Evolutionary conservation across 2,888 invertebrate species (phyloP).

Genomic region (Epinotia bilunana): DNA sequence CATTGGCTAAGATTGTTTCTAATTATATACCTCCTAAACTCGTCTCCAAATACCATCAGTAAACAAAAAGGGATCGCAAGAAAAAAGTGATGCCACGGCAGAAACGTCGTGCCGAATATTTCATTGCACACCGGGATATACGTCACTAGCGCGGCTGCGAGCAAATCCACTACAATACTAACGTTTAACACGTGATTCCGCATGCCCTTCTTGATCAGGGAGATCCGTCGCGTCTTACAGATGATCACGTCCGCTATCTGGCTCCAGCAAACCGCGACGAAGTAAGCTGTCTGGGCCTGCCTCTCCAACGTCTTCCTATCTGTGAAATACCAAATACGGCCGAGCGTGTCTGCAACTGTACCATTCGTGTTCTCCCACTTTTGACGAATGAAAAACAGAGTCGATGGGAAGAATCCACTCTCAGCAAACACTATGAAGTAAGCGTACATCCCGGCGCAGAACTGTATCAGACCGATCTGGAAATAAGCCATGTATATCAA

Average conservation of each 20-base stretch:
- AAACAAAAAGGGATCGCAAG: slow-evolving; percentile 89
- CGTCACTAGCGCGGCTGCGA: slow-evolving; percentile 87
- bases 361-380: slow-evolving; percentile 88
- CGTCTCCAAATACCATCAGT: slow-evolving; percentile 90
- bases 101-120: slow-evolving; percentile 88
- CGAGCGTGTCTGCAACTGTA: slow-evolving; percentile 88
- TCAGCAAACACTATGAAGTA: slow-evolving; percentile 92
- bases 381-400: slow-evolving; percentile 87
- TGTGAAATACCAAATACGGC: slow-evolving; percentile 89
- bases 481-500: slow-evolving; percentile 93
- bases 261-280: slow-evolving; percentile 90
- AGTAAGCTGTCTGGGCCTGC: slow-evolving; percentile 92
- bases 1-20: slow-evolving; percentile 87
- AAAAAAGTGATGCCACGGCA: slow-evolving; percentile 88
- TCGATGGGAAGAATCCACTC: slow-evolving; percentile 89
- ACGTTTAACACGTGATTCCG: slow-evolving; percentile 86
- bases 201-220: slow-evolving; percentile 91
- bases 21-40: slow-evolving; percentile 88
- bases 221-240: slow-evolving; percentile 90
- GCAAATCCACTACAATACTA: slow-evolving; percentile 86
- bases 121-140: slow-evolving; percentile 88
- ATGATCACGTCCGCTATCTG: slow-evolving; percentile 92
- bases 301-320: slow-evolving; percentile 88
- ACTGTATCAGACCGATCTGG: slow-evolving; percentile 94
- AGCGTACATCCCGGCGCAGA: slow-evolving; percentile 90